Conservation (phyloP, 1,140 invertebrate genomes). For the Lepidurus couesii region DNA sequence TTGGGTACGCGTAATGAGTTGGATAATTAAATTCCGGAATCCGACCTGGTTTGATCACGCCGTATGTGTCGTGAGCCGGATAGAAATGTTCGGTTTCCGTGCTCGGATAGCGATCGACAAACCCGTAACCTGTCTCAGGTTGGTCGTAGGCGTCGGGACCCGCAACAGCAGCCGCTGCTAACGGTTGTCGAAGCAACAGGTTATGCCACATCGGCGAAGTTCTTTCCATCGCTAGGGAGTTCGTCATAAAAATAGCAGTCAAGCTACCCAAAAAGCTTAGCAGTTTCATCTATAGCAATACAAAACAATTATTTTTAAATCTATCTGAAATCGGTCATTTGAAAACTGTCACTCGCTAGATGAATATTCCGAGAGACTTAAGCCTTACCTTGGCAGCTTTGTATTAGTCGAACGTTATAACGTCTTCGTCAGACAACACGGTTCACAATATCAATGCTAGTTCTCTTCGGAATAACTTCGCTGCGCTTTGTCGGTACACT, state of each 20-base stretch:
- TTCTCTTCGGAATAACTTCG: background rate
- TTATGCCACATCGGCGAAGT: background rate
- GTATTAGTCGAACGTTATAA: background rate
- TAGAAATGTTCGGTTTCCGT: background rate
- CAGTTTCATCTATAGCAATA: background rate
- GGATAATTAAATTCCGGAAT: conserved; percentile 16
- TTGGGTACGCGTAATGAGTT: background rate
- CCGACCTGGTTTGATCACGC: background rate
- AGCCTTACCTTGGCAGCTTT: background rate
- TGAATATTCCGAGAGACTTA: background rate
- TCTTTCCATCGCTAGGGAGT: background rate
- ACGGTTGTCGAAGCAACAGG: conserved; percentile 1
- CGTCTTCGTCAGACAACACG: too few relatives aligned
- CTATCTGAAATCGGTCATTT: too few relatives aligned
- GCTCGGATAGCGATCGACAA: conserved; percentile 17
- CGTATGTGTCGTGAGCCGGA: background rate
- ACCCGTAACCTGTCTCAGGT: conserved; percentile 6
- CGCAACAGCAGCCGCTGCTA: background rate
- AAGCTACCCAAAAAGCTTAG: background rate
- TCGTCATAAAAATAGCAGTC: background rate
- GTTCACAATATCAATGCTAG: too few relatives aligned
- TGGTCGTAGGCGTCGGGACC: background rate
- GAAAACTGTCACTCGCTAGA: too few relatives aligned
- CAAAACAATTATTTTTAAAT: background rate
- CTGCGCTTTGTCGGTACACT: background rate